Base-by-base conservation (phyloP, 2,888 invertebrate species). In the Melitaea athalia region DNA sequence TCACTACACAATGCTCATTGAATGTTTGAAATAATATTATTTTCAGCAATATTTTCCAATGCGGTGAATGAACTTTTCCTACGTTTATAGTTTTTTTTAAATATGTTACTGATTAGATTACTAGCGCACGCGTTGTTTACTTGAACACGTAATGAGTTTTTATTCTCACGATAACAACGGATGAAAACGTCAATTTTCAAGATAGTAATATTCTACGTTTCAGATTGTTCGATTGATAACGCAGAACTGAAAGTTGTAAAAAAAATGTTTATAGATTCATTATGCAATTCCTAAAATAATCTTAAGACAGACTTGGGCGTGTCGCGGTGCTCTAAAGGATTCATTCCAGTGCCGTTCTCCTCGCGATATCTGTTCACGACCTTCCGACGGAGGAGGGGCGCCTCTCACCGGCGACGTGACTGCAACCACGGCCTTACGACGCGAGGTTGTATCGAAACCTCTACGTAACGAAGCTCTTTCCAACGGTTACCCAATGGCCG, bases 381-480 rank as follows among this genome's bases (percentile, higher is more conserved):
- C 92, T 92, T 92, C 90, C 89, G 84, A 74, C 82, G 81, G 84
- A 88, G 90, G 90, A 87, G 91, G 91, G 90, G 90, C 89, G 86
- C 91, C 91, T 89, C 90, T 89, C 91, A 90, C 91, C 85, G 87
- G 83, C 89, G 85, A 91, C 91, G 92, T 92, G 92, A 90, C 91
- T 89, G 91, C 89, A 88, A 87, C 88, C 88, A 85, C 91, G 92
- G 92, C 92, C 92, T 91, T 89, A 92, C 86, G 84, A 85, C 85
- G 91, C 92, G 92, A 92, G 92, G 91, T 88, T 91, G 90, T 91
- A 91, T 91, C 86, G 89, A 91, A 91, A 91, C 89, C 82, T 88
- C 86, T 88, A 91, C 91, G 91, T 90, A 91, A 91, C 88, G 86
- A 86, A 89, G 88, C 90, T 92, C 89, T 91, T 91, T 90, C 91